These are phyloP conservation scores for Achlya flavicornis DNA, from an alignment of 2,888 invertebrate genomes.

Conservation along the genomic window DNA sequence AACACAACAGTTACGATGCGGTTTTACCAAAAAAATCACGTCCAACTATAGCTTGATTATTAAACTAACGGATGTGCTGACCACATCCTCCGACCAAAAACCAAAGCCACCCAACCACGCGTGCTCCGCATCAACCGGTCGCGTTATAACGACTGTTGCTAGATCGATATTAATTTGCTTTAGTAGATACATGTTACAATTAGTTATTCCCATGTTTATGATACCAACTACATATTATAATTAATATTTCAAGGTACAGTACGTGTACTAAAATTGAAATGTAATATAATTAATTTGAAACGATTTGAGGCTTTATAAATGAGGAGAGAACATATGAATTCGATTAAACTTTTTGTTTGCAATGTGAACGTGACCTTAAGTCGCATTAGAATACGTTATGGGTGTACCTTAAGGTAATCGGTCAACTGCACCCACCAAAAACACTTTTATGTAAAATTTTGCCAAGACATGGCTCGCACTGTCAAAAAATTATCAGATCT, in stretches of 20 bases:
- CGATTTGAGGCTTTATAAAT: neutral
- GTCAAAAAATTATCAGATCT: too few species aligned
- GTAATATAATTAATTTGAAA: neutral
- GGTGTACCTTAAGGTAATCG: too few species aligned
- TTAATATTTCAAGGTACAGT: conserved; percentile 31
- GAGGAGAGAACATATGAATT: neutral
- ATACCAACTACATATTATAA: conserved; percentile 22
- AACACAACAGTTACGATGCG: neutral
- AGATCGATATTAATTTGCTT: conserved; percentile 33
- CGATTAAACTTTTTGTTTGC: too few species aligned
- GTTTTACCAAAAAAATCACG: neutral
- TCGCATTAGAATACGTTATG: neutral
- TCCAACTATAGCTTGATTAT: neutral
- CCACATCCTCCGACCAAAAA: neutral
- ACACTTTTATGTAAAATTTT: too few species aligned
- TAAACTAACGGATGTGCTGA: neutral
- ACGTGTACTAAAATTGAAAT: neutral
- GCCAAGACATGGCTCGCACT: too few species aligned
- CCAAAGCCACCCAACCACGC: neutral
- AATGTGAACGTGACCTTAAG: neutral
- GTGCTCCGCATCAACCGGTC: conserved; percentile 14
- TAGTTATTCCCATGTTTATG: conserved; percentile 32
- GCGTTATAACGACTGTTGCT: conserved; percentile 21
- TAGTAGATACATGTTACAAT: conserved; percentile 32
- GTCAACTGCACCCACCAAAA: too few species aligned